These are phyloP conservation scores for Muscicapa striata DNA, from an alignment of 2,797 vertebrate species.

Conservation along the genomic window DNA sequence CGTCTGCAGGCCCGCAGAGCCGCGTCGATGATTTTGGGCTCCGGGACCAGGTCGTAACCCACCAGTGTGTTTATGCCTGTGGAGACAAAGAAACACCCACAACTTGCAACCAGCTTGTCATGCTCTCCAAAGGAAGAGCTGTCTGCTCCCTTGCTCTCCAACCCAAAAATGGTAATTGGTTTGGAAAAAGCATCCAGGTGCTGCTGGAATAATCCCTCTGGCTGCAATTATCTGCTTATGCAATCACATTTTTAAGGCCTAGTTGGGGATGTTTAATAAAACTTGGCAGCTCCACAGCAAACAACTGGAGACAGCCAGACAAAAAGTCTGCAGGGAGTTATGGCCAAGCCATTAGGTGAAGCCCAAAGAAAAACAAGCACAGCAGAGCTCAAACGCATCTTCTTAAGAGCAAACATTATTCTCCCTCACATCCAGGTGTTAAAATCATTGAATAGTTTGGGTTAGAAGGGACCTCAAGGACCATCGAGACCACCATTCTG, in stretches of 20 bases:
- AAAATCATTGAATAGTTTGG: background rate
- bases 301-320: background rate
- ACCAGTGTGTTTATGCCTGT: conserved; percentile 93
- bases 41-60: conserved; percentile 93
- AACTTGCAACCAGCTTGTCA: background rate
- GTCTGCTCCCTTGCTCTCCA: background rate
- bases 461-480: background rate
- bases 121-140: background rate
- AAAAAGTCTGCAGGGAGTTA: background rate
- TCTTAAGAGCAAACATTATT: background rate
- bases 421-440: too few species aligned
- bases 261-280: background rate
- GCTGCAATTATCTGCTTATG: background rate
- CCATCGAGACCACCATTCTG: background rate
- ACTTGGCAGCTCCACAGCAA: background rate
- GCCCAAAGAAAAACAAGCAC: background rate
- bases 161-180: background rate
- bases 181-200: background rate
- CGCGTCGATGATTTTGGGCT: conserved; percentile 95
- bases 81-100: background rate
- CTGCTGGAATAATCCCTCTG: background rate
- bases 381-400: background rate
- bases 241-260: background rate
- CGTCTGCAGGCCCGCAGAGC: conserved; percentile 92
- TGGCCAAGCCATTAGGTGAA: background rate